Base-by-base conservation (phyloP, 1,140 invertebrate genomes). In the Galleria mellonella region DNA sequence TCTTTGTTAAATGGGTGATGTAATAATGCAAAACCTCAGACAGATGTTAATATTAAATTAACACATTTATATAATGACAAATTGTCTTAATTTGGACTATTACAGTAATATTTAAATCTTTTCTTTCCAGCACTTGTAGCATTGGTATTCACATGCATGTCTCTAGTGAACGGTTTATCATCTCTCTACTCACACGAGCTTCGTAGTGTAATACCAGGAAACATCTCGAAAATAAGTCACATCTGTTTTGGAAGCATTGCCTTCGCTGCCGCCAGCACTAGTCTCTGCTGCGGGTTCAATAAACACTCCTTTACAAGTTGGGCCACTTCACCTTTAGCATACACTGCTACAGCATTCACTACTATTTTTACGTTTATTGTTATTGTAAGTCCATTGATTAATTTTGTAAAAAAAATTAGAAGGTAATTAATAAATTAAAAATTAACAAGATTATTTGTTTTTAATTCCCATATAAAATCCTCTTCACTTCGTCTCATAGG, bases 401-500 rank as follows among this genome's bases (percentile, higher is more conserved):
- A n/a, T 32, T 50, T 50, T 37, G n/a, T 4, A 9, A 31, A 9
- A n/a, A 31, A 31, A 31, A 9, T 10, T 31, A 38, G 11, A 54
- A 63, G n/a, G 55, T 66, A 13, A 9, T 70, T 6, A 47, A 66
- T n/a, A 60, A 66, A 23, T 23, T 23, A 6, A 3, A 23, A n/a
- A n/a, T n/a, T n/a, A n/a, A n/a, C n/a, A n/a, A n/a, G n/a, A n/a
- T n/a, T n/a, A n/a, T n/a, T n/a, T n/a, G n/a, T n/a, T n/a, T n/a
- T n/a, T n/a, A n/a, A n/a, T n/a, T n/a, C n/a, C n/a, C n/a, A n/a
- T n/a, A n/a, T n/a, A n/a, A n/a, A n/a, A n/a, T n/a, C n/a, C n/a
- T n/a, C n/a, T n/a, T n/a, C n/a, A n/a, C n/a, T n/a, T n/a, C n/a
- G n/a, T n/a, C n/a, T n/a, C n/a, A n/a, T n/a, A n/a, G n/a, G n/a